Base-by-base conservation (phyloP, 2,113 vertebrate species). In the Platysternon megacephalum region DNA sequence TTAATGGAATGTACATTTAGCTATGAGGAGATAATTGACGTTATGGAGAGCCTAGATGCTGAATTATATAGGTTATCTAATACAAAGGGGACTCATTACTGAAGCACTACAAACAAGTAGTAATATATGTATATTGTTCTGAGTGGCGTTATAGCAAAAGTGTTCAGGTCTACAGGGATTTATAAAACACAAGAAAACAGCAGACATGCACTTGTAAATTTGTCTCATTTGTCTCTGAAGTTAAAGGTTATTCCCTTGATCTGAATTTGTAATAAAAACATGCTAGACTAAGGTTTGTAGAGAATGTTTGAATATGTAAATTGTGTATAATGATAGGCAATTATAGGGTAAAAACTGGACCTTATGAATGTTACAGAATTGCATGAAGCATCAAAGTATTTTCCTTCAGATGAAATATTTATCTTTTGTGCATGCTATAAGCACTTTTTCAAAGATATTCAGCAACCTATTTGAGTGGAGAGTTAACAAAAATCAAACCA, bases 201-300 rank as follows among this genome's bases (percentile, higher is more conserved):
- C 99, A 99, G 99, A 98, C 98, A 97, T 97, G 97, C 97, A 98
- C 98, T 98, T 98, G 98, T 98, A 99, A 99, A 99, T 98, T 96
- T 98, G 98, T 98, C 98, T 98, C 98, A 98, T 98, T 99, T 98
- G 98, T 99, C 98, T 99, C 99, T 98, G 98, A 98, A 99, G 98
- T 99, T 98, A 99, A 99, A 99, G 98, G 98, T 98, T 97, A 98
- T 98, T 98, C 98, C 98, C 98, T 98, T 99, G 99, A 98, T 99
- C 99, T 98, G 98, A 98, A 98, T 98, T 97, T 97, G 98, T 98
- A 98, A 99, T 98, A 98, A 98, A 98, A 98, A 98, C 98, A 98
- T 95, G 97, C 98, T 98, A 97, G 98, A 97, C 98, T 98, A 98
- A 98, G 98, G 98, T 98, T 98, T 97, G 98, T 94, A 96, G 95